These are phyloP conservation scores for Cybosia mesomella DNA, from an alignment of 2,888 invertebrate species.

Conservation along the genomic window DNA sequence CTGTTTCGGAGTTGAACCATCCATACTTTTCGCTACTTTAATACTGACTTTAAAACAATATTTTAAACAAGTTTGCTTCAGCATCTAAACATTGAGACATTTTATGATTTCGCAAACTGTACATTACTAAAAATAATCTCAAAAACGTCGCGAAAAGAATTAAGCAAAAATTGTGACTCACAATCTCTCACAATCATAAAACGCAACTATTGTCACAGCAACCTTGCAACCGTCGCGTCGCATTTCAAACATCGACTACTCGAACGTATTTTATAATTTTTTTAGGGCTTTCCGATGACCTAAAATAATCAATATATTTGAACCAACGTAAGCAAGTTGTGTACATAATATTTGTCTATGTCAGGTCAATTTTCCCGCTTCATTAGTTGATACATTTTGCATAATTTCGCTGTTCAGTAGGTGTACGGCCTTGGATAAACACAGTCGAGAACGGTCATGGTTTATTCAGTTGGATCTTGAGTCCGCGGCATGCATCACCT, in stretches of 20 bases:
- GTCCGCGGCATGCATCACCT: conserved; percentile 81
- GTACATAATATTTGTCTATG: conserved; percentile 25
- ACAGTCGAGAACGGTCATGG: conserved; percentile 54
- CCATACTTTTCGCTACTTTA: neutral
- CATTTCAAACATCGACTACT: conserved; percentile 6
- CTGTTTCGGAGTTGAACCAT: neutral
- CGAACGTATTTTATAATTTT: neutral
- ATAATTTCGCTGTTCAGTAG: conserved; percentile 65
- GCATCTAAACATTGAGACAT: conserved; percentile 30
- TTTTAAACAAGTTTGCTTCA: conserved; percentile 21
- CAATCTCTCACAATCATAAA: conserved; percentile 27
- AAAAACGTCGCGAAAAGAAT: conserved; percentile 31
- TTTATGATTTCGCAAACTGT: conserved; percentile 29
- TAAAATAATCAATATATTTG: neutral
- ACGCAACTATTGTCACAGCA: conserved; percentile 43
- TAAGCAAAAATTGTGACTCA: conserved; percentile 26
- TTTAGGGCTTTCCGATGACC: neutral
- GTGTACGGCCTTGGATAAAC: conserved; percentile 57
- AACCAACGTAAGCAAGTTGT: neutral
- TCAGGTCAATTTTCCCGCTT: conserved; percentile 59
- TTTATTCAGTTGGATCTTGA: conserved; percentile 70
- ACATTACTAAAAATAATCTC: conserved; percentile 22
- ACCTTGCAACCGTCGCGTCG: conserved; percentile 35
- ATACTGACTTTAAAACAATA: neutral
- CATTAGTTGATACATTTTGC: conserved; percentile 61